Percentiles rank a stretch among this genome's conserved stretches.
These are phyloP conservation scores for Hippocampus kuda DNA, from an alignment of 2,797 vertebrate species.

Conservation along the genomic window DNA sequence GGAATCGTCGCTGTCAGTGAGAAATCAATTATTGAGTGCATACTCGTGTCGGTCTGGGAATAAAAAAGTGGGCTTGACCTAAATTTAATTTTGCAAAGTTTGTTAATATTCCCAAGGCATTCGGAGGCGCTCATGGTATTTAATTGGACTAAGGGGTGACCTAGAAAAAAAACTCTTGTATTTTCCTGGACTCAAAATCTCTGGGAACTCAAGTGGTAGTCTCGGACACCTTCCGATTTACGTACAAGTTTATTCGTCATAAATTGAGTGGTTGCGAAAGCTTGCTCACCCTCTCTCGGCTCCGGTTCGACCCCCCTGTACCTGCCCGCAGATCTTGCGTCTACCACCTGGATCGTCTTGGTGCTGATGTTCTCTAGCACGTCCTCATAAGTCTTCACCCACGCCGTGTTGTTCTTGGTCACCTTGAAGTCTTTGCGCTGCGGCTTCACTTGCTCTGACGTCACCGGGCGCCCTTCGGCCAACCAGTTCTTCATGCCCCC, in stretches of 20 bases:
- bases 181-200: no score
- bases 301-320: constrained; percentile 82
- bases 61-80: no score
- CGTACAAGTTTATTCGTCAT: neutral
- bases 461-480: constrained; percentile 68
- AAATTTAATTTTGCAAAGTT: no score
- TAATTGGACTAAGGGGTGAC: no score
- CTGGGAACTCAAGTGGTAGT: no score
- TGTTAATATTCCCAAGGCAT: no score
- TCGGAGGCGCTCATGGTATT: no score
- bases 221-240: no score
- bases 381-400: constrained; percentile 84
- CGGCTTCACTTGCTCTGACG: constrained; percentile 58
- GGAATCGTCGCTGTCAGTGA: no score
- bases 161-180: no score
- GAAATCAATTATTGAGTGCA: no score
- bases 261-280: neutral
- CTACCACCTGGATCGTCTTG: constrained; percentile 76
- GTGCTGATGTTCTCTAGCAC: constrained; percentile 74
- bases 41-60: no score
- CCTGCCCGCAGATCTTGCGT: constrained; percentile 74
- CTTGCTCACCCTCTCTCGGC: constrained; percentile 73
- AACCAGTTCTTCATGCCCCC: constrained; percentile 85
- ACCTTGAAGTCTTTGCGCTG: constrained; percentile 61
- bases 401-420: constrained; percentile 44